Evolutionary conservation across 2,888 invertebrate species (phyloP), one percentile per base, ranked within the genome.

Genomic region (Trichacis sp.): DNA sequence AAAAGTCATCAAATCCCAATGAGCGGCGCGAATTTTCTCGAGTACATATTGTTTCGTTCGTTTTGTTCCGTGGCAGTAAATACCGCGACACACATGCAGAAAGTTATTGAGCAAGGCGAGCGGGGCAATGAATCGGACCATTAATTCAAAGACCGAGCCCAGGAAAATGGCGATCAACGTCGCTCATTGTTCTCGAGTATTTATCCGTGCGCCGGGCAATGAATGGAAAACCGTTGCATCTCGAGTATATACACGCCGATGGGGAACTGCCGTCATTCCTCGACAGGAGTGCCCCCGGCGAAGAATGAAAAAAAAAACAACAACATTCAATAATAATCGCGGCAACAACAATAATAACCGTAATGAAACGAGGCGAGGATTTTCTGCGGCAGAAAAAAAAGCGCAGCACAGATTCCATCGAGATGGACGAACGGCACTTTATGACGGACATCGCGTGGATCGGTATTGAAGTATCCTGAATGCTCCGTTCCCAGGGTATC

Each of bases 81-180:
- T 24, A 24, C 8, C 24, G 24, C 24, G 64, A 65, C 61, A 50
- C 53, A 49, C 62, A 57, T 30, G 57, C 61, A 30, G 43, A 46
- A 47, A 50, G 64, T 57, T 57, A 42, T 59, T 56, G 66, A 62
- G 59, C 52, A 57, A 61, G 61, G 48, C 55, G 40, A 24, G 24
- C 24, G 57, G 48, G n/a, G 33, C 50, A 33, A 59, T 69, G 64
- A 71, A 71, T 69, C 66, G 68, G 68, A 62, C 62, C 62, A 64
- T 71, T 68, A 64, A 69, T 69, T 66, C 68, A 71, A 65, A 58
- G 71, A 67, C 65, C 67, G 65, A 43, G 56, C 64, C 59, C 61
- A 59, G 59, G 59, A 61, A 62, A 66, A 62, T 64, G 64, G 67
- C 65, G 68, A 58, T 68, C 62, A 59, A 45, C 57, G 47, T 30